Percentiles rank a stretch among this genome's conserved stretches.
These are phyloP conservation scores for Drosophila albomicans DNA, from an alignment of 1,140 invertebrate genomes.

Conservation along the genomic window DNA sequence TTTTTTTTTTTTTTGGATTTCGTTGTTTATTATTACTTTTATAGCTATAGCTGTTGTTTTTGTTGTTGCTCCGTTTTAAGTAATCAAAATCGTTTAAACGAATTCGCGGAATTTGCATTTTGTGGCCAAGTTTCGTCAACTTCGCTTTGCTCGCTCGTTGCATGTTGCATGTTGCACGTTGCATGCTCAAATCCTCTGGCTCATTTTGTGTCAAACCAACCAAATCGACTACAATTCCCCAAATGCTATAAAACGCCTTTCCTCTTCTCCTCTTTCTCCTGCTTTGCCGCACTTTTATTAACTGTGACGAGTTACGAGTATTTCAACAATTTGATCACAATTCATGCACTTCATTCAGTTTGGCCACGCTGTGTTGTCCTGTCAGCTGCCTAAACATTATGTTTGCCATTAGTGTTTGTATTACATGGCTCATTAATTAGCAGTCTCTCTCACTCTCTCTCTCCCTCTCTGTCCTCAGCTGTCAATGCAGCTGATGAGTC, in stretches of 20 bases:
- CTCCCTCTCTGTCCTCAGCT: not conserved
- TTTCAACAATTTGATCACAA: not conserved
- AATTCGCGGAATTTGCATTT: conserved; percentile 74
- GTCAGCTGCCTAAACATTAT: conserved; percentile 12
- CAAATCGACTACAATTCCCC: not conserved
- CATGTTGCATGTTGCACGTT: conserved; percentile 12
- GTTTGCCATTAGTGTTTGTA: not conserved
- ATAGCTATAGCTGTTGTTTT: conserved; percentile 22
- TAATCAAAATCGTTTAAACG: conserved; percentile 77
- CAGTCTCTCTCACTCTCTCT: not conserved
- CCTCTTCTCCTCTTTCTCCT: too few species aligned
- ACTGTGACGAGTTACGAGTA: not conserved
- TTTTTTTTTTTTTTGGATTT: too few species aligned
- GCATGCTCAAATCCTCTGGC: not conserved
- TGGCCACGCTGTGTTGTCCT: not conserved
- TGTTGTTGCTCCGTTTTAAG: conserved; percentile 56
- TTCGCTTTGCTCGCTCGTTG: conserved; percentile 20
- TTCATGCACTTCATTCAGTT: not conserved
- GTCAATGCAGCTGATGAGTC: not conserved
- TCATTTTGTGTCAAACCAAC: too few species aligned
- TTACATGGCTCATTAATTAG: conserved; percentile 1
- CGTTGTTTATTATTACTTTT: conserved; percentile 47
- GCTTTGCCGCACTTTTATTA: conserved; percentile 7
- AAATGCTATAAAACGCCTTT: not conserved
- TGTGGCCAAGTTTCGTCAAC: conserved; percentile 37